A percentile compares a stretch with the other conserved stretches of the same genome.
Conservation (phyloP, 2,113 vertebrate species). For the Mugil cephalus region DNA sequence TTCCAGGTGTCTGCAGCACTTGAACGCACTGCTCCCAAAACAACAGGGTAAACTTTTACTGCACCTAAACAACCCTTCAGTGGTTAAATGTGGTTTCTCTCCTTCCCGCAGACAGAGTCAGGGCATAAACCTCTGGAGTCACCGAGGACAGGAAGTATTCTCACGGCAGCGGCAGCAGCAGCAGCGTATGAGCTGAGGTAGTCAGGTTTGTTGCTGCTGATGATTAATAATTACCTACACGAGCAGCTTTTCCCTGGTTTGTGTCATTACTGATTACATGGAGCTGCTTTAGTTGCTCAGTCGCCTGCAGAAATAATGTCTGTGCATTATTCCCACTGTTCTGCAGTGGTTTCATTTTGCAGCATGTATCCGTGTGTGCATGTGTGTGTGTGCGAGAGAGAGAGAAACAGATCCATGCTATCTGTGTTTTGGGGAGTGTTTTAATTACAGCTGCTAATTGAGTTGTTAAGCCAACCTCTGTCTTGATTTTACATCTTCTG, state of each 20-base stretch:
- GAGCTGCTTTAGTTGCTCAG: constrained; percentile 24
- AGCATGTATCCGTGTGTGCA: too few species aligned
- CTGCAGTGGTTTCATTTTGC: neutral
- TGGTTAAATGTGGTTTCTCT: neutral
- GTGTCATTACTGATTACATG: constrained; percentile 20
- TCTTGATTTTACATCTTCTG: constrained; percentile 64
- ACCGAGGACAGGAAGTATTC: neutral
- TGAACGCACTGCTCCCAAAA: neutral
- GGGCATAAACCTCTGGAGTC: neutral
- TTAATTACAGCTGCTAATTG: constrained; percentile 73
- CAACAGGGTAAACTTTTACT: constrained; percentile 10
- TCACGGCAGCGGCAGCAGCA: neutral
- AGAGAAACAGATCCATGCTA: constrained; percentile 27
- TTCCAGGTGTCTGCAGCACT: neutral
- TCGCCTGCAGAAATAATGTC: neutral
- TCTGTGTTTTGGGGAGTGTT: constrained; percentile 52
- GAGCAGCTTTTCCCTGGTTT: constrained; percentile 37
- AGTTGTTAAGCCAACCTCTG: constrained; percentile 66
- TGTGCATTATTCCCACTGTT: constrained; percentile 7
- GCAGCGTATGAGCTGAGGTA: neutral
- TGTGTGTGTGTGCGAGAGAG: neutral
- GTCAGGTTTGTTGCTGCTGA: constrained; percentile 18
- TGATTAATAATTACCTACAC: constrained; percentile 59
- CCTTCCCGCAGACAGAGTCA: neutral
- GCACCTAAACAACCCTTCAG: neutral